Percentiles rank a stretch among this genome's conserved stretches.
Conservation (phyloP, 1,140 invertebrate genomes). For the Brachionus calyciflorus region DNA sequence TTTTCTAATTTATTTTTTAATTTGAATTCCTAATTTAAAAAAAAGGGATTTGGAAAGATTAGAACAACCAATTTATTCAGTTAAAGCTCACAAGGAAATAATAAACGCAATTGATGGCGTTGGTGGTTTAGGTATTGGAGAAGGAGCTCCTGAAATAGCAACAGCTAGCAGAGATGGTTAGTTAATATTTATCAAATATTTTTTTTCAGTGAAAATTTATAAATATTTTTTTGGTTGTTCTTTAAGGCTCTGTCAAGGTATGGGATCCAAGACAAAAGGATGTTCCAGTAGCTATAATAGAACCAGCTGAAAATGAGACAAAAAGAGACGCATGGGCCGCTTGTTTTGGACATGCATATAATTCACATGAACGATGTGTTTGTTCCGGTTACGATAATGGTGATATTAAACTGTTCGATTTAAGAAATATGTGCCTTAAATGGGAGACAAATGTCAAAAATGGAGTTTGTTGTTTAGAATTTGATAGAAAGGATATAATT, state of each 20-base stretch:
- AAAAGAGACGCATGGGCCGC: slow-evolving; percentile 81
- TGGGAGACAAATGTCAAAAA: slow-evolving; percentile 92
- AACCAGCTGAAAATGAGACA: slow-evolving; percentile 64
- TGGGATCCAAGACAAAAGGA: slow-evolving; percentile 86
- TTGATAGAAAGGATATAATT: slow-evolving; percentile 85
- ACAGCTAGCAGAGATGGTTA: slow-evolving; percentile 87
- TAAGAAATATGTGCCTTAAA: slow-evolving; percentile 74
- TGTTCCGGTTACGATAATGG: slow-evolving; percentile 93
- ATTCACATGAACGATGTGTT: slow-evolving; percentile 76
- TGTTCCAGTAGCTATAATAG: slow-evolving; percentile 80
- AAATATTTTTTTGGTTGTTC: slow-evolving; percentile 40
- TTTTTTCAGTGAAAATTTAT: background rate
- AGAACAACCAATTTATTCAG: slow-evolving; percentile 73
- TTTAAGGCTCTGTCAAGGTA: slow-evolving; percentile 77
- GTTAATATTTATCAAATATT: slow-evolving; percentile 14
- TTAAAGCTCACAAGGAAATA: slow-evolving; percentile 78
- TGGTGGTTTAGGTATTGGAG: slow-evolving; percentile 75
- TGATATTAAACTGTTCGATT: slow-evolving; percentile 89
- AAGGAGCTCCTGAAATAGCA: slow-evolving; percentile 86
- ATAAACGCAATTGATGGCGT: slow-evolving; percentile 90
- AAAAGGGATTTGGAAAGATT: slow-evolving; percentile 75
- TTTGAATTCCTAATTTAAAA: too few relatives aligned
- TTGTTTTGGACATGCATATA: slow-evolving; percentile 80
- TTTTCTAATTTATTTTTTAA: slow-evolving; percentile 47
- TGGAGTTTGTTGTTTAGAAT: slow-evolving; percentile 84